phyloP scores from a whole-genome alignment of 2,113 vertebrate species.

The Nothobranchius kuhntae region DNA sequence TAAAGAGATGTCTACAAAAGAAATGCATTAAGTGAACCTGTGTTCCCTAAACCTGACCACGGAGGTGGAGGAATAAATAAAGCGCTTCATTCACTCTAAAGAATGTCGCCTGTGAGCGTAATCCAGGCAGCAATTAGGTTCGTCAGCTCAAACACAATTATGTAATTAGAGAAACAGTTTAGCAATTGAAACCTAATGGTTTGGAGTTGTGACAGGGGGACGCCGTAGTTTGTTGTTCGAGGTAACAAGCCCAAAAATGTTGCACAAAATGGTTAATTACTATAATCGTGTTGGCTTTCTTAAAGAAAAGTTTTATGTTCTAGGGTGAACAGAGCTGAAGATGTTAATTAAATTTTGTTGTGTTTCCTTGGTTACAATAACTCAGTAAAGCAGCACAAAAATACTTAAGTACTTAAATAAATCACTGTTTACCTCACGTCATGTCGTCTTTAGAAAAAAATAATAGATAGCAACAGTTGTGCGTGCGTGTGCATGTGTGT shows the following conservation, averaged over 20 bases:
- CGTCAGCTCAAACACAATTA: slow-evolving; percentile 16
- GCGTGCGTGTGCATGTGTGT: not conserved
- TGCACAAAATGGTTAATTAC: not conserved
- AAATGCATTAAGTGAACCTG: not conserved
- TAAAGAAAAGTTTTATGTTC: not conserved
- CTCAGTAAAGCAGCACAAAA: not conserved
- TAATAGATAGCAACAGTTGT: slow-evolving; percentile 4
- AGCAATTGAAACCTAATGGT: slow-evolving; percentile 13
- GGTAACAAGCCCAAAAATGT: not conserved
- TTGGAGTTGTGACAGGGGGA: slow-evolving; percentile 14
- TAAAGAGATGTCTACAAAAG: no score
- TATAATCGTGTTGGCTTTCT: not conserved
- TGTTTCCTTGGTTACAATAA: not conserved
- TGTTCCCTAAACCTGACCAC: slow-evolving; percentile 14
- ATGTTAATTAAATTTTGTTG: not conserved
- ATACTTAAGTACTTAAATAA: not conserved
- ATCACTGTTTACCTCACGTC: slow-evolving; percentile 9
- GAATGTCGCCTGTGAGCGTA: slow-evolving; percentile 14
- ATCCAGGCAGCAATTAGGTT: slow-evolving; percentile 24
- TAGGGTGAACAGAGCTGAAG: not conserved
- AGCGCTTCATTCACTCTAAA: slow-evolving; percentile 7
- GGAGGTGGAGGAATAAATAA: slow-evolving; percentile 5
- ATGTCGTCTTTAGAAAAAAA: not conserved
- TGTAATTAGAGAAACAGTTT: slow-evolving; percentile 28
- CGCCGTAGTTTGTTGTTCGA: not conserved